Conservation (phyloP, 2,888 invertebrate species). For the Allacma fusca region DNA sequence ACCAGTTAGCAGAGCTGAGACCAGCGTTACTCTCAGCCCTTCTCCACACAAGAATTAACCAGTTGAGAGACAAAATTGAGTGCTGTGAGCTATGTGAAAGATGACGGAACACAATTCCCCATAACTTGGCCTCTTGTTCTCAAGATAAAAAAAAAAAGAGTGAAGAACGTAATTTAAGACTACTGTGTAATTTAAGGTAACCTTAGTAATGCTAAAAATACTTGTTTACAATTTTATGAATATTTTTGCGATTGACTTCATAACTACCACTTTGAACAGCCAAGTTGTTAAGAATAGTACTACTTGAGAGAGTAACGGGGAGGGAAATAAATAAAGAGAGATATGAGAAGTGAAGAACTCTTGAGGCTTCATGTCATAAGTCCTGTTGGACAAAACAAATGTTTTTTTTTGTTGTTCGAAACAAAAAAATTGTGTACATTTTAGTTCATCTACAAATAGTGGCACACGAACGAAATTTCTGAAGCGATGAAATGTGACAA, state of each 20-base stretch:
- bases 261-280: not conserved
- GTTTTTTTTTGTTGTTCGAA: too few relatives aligned
- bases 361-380: too few relatives aligned
- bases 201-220: not conserved
- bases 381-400: too few relatives aligned
- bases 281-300: not conserved
- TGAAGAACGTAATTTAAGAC: conserved; percentile 22
- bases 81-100: too few relatives aligned
- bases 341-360: too few relatives aligned
- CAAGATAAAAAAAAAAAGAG: not conserved
- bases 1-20: too few relatives aligned
- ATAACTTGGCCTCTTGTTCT: not conserved
- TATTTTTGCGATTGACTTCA: not conserved
- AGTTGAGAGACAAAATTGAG: not conserved
- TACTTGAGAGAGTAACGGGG: too few relatives aligned
- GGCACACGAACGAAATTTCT: conserved; percentile 20
- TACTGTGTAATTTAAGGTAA: not conserved
- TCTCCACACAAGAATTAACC: too few relatives aligned
- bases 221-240: conserved; percentile 1
- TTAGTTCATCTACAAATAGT: too few relatives aligned
- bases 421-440: too few relatives aligned
- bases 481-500: conserved; percentile 1
- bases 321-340: too few relatives aligned
- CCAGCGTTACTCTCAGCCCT: too few relatives aligned
- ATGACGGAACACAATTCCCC: not conserved